Percentiles rank a stretch among this genome's conserved stretches.
These are phyloP conservation scores for Spilarctia lutea DNA, from an alignment of 2,888 invertebrate species.

Conservation along the genomic window DNA sequence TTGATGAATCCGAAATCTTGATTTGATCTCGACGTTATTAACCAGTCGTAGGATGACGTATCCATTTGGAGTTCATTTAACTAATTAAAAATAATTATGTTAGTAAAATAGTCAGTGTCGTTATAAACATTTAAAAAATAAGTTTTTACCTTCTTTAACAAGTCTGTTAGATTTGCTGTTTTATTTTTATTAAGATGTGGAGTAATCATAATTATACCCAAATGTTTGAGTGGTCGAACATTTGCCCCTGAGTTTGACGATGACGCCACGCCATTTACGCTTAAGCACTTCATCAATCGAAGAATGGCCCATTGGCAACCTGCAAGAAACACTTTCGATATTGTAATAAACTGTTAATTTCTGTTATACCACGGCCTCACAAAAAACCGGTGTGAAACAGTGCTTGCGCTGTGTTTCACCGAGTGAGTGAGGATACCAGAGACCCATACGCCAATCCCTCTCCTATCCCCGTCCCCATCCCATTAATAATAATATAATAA, in stretches of 20 bases:
- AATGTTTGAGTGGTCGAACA: constrained; percentile 49
- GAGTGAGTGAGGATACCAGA: too few relatives aligned
- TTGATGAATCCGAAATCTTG: constrained; percentile 66
- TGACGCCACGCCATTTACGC: constrained; percentile 74
- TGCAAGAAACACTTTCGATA: constrained; percentile 35
- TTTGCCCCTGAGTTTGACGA: constrained; percentile 54
- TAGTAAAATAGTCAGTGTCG: neutral
- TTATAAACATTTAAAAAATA: neutral
- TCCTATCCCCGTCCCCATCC: too few relatives aligned
- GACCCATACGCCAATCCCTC: too few relatives aligned
- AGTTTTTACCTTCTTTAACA: constrained; percentile 62
- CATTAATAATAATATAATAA: too few relatives aligned
- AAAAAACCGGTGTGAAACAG: too few relatives aligned
- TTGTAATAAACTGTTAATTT: neutral
- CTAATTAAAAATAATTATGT: constrained; percentile 57
- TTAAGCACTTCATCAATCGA: constrained; percentile 74
- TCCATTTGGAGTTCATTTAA: constrained; percentile 68
- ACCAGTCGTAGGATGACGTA: constrained; percentile 74
- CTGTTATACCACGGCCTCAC: too few relatives aligned
- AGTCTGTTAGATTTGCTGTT: constrained; percentile 51
- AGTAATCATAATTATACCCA: constrained; percentile 69
- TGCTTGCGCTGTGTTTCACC: too few relatives aligned
- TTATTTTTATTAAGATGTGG: constrained; percentile 58
- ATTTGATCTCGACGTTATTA: constrained; percentile 65
- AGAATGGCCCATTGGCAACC: constrained; percentile 72